Percentiles rank a stretch among this genome's conserved stretches.
Evolutionary conservation across 2,888 invertebrate species (phyloP).

Genomic region (Philopedon plagiatum): DNA sequence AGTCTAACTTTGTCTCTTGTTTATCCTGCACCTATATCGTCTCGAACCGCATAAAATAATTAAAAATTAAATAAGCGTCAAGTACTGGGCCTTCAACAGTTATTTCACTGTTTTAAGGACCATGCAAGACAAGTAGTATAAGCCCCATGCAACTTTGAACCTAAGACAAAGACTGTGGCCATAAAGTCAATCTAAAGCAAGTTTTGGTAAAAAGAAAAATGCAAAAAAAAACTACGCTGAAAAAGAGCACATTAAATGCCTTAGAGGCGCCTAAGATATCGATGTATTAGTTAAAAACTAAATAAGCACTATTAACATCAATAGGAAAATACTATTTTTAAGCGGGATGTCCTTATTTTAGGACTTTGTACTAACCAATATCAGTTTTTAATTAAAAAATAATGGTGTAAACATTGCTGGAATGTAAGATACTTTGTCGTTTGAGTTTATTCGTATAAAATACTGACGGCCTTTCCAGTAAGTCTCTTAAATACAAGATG

Average conservation of each 20-base stretch:
- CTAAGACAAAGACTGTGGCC: conserved; percentile 61
- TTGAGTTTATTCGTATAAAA: not conserved
- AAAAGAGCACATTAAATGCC: conserved; percentile 16
- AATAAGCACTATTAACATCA: conserved; percentile 33
- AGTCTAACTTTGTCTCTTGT: too few species aligned
- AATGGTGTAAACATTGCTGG: not conserved
- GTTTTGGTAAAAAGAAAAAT: conserved; percentile 11
- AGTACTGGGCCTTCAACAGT: conserved; percentile 18
- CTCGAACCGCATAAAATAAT: not conserved
- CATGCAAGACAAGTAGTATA: conserved; percentile 63
- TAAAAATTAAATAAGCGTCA: conserved; percentile 12
- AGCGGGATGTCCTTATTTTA: not conserved
- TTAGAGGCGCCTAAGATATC: conserved; percentile 2
- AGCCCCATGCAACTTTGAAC: conserved; percentile 65
- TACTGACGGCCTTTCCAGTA: not conserved
- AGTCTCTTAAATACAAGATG: not conserved
- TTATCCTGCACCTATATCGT: too few species aligned
- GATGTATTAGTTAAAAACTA: conserved; percentile 15
- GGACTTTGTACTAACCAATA: not conserved
- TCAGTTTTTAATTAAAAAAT: too few species aligned
- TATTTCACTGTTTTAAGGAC: conserved; percentile 29
- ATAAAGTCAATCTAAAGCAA: conserved; percentile 41
- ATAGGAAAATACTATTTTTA: conserved; percentile 6
- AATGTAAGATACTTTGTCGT: not conserved
- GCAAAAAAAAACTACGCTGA: conserved; percentile 29